These are phyloP conservation scores for Smittia aterrima DNA, from an alignment of 2,888 invertebrate genomes.

Conservation along the genomic window DNA sequence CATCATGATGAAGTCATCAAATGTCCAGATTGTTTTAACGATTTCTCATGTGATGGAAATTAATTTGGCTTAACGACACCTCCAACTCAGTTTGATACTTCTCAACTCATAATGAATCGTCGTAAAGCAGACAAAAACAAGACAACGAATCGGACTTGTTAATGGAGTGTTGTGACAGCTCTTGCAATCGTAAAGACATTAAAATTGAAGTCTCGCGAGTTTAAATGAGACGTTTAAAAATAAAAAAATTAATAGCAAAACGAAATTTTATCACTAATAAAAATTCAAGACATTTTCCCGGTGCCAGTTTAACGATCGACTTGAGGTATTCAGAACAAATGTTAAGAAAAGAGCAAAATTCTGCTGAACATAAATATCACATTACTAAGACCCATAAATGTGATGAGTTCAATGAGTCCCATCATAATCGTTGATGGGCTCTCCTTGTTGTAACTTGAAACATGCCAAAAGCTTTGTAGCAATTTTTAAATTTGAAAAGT, in stretches of 20 bases:
- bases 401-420: neutral
- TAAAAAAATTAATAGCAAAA: neutral
- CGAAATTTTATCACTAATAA: neutral
- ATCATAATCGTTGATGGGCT: neutral
- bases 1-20: too few species aligned
- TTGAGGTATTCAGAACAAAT: neutral
- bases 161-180: slow-evolving; percentile 38
- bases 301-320: neutral
- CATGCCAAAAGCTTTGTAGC: too few species aligned
- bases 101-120: neutral
- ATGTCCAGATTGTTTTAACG: neutral
- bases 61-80: slow-evolving; percentile 29
- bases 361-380: neutral
- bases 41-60: neutral
- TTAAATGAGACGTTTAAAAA: neutral
- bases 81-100: slow-evolving; percentile 3
- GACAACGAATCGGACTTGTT: neutral
- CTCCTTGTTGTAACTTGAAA: too few species aligned
- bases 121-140: neutral
- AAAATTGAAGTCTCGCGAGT: neutral
- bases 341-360: neutral
- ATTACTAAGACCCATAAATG: neutral
- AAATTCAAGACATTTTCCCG: neutral
- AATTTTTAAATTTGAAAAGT: too few species aligned
- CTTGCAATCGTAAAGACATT: slow-evolving; percentile 20